Conservation (phyloP, 1,140 invertebrate genomes). For the Limonius californicus region DNA sequence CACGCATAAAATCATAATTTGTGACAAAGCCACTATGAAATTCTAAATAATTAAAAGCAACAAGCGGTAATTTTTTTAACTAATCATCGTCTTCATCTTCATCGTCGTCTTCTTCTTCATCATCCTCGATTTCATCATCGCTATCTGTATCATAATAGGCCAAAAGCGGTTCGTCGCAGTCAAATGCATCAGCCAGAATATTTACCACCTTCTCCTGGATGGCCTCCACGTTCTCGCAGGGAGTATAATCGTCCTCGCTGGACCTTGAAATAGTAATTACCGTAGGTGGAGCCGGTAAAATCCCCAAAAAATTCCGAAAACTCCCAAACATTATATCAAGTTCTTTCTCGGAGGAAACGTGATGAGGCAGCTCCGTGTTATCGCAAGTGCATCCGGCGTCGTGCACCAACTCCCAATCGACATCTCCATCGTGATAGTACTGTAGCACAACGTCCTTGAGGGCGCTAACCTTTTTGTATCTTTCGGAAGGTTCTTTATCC, state of each 20-base stretch:
- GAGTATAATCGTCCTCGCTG: slow-evolving; percentile 85
- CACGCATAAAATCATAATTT: no score
- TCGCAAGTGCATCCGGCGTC: slow-evolving; percentile 86
- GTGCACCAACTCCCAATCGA: slow-evolving; percentile 76
- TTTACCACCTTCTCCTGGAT: slow-evolving; percentile 64
- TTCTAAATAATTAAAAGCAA: no score
- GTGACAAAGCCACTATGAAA: no score
- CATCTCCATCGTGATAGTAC: slow-evolving; percentile 55
- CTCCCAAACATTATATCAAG: slow-evolving; percentile 59
- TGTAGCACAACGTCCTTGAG: slow-evolving; percentile 50
- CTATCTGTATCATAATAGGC: slow-evolving; percentile 18
- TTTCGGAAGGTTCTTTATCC: slow-evolving; percentile 23
- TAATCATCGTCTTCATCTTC: not conserved
- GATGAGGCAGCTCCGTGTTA: slow-evolving; percentile 73
- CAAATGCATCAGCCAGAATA: slow-evolving; percentile 42
- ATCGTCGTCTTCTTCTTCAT: not conserved
- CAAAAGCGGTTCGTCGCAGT: slow-evolving; percentile 34
- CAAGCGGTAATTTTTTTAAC: no score
- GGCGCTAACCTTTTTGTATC: slow-evolving; percentile 47
- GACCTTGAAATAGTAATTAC: slow-evolving; percentile 78
- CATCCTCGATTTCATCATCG: not conserved
- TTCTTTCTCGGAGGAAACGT: slow-evolving; percentile 67
- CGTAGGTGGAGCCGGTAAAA: slow-evolving; percentile 61
- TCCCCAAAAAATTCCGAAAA: slow-evolving; percentile 57
- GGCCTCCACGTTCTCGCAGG: slow-evolving; percentile 66